Evolutionary conservation across 1,140 invertebrate genomes (phyloP).

Genomic region (Grapholita molesta): DNA sequence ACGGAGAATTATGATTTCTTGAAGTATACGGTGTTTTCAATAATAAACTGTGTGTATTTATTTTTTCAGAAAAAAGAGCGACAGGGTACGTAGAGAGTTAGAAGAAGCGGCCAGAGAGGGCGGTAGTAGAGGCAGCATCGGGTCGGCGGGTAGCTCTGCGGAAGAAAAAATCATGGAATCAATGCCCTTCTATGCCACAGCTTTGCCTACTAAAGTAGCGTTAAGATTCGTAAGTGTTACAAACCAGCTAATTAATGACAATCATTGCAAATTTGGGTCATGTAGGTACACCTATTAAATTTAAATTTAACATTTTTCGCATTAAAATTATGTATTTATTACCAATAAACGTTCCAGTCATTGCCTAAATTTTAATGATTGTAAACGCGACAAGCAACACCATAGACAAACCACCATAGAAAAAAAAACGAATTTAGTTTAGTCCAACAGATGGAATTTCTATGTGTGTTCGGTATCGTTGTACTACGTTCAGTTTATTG

Average conservation of each 20-base stretch:
- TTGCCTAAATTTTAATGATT: no score
- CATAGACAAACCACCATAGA: no score
- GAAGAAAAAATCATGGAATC: constrained; percentile 66
- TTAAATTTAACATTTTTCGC: no score
- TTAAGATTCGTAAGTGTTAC: constrained; percentile 87
- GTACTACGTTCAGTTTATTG: no score
- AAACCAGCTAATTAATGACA: not conserved
- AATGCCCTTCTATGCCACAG: constrained; percentile 74
- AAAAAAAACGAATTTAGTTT: no score
- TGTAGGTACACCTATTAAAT: no score
- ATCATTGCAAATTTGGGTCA: no score
- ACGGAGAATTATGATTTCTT: not conserved
- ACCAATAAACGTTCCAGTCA: no score
- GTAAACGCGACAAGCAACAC: no score
- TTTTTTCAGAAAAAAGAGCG: constrained; percentile 89
- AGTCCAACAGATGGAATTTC: no score
- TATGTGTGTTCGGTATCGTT: no score
- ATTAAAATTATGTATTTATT: no score
- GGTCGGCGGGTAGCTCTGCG: constrained; percentile 39
- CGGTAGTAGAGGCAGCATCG: constrained; percentile 64
- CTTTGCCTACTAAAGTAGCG: constrained; percentile 84
- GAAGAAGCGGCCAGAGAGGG: constrained; percentile 91
- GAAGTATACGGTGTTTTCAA: not conserved
- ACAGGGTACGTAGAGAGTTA: constrained; percentile 92
- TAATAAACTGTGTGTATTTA: constrained; percentile 16